Conservation (phyloP, 37 sponge, comb jelly and placozoan species). For the Beroe forskalii region DNA sequence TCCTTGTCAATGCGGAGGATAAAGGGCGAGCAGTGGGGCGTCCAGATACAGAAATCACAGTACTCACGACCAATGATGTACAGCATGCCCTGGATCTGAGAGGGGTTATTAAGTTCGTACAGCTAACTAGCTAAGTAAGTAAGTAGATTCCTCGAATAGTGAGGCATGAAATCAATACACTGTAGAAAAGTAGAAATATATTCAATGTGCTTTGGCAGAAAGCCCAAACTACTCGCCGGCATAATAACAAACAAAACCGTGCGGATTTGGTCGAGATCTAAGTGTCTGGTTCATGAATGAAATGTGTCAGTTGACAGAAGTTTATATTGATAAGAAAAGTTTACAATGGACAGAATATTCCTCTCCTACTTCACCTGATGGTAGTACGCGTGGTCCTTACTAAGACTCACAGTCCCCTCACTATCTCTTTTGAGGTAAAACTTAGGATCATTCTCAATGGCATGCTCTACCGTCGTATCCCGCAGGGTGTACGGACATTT, state of each 20-base stretch:
- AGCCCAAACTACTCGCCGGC: no score
- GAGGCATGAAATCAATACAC: no score
- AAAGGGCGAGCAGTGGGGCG: not conserved
- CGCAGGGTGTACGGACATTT: slow-evolving; percentile 44
- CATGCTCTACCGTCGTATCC: slow-evolving; percentile 1
- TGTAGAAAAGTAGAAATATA: no score
- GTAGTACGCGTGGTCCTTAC: not conserved
- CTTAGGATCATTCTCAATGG: not conserved
- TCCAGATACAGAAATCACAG: slow-evolving; percentile 62
- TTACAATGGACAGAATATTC: not conserved
- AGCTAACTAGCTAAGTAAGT: no score
- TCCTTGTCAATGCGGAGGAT: slow-evolving; percentile 43
- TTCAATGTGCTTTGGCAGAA: no score
- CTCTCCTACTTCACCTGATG: not conserved
- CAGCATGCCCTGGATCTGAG: slow-evolving; percentile 59
- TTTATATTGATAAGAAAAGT: not conserved
- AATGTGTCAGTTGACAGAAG: no score
- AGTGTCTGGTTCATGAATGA: no score
- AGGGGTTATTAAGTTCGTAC: not conserved
- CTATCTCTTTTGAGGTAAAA: slow-evolving; percentile 21
- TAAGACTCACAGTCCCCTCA: not conserved
- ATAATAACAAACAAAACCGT: no score
- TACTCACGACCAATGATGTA: slow-evolving; percentile 48
- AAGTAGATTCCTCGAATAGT: no score
- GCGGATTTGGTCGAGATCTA: no score